Conservation (phyloP, 2,113 vertebrate genomes). For the Porphyrio hochstetteri region DNA sequence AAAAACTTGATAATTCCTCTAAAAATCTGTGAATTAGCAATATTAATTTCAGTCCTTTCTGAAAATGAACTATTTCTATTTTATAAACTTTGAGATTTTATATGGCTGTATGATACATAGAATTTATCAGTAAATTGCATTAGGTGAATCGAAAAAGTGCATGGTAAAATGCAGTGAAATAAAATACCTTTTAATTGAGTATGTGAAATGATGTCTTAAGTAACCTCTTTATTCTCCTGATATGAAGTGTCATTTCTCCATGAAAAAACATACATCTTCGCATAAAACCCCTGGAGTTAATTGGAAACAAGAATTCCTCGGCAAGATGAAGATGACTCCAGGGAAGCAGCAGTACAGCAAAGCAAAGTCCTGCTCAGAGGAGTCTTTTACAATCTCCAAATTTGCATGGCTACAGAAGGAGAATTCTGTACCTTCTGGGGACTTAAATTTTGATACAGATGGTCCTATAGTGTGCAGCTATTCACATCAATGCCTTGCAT, state of each 20-base stretch:
- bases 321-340: neutral
- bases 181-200: neutral
- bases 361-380: neutral
- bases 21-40: neutral
- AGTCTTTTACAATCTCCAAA: neutral
- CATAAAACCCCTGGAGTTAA: neutral
- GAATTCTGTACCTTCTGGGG: neutral
- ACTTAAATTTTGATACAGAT: neutral
- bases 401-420: neutral
- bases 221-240: neutral
- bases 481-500: neutral
- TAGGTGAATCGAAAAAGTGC: neutral
- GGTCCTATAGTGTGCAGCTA: neutral
- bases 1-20: neutral
- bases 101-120: neutral
- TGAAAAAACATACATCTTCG: neutral
- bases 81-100: neutral
- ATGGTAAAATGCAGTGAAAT: neutral
- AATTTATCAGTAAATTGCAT: neutral
- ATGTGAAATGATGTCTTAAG: neutral
- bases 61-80: neutral
- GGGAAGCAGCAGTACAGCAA: neutral
- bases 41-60: neutral
- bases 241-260: neutral
- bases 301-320: neutral